phyloP scores from a whole-genome alignment of 2,797 vertebrate genomes.

The Gastrophryne carolinensis region DNA sequence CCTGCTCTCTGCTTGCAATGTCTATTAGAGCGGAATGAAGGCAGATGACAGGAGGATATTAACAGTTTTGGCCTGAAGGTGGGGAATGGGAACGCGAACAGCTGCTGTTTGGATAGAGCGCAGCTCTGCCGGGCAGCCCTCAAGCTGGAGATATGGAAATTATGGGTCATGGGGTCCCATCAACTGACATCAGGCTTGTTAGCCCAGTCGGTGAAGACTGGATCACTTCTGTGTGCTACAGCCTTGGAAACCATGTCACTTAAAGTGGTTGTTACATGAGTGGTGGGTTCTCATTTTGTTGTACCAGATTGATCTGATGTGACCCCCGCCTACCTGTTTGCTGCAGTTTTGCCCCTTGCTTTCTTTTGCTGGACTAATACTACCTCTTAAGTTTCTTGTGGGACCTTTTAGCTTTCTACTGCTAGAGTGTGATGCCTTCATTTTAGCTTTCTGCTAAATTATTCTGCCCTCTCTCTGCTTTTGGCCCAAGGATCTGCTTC shows the following conservation, averaged over 20 bases:
- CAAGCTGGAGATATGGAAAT: slow-evolving; percentile 36
- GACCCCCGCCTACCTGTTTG: no score
- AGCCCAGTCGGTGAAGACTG: background rate
- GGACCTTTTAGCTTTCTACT: no score
- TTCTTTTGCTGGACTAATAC: no score
- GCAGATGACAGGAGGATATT: slow-evolving; percentile 38
- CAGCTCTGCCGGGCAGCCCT: slow-evolving; percentile 1
- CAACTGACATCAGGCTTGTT: background rate
- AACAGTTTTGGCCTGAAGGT: slow-evolving; percentile 33
- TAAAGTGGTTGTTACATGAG: no score
- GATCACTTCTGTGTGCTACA: background rate
- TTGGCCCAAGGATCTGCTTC: no score
- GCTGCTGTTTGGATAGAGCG: slow-evolving; percentile 32
- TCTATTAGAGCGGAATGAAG: slow-evolving; percentile 35
- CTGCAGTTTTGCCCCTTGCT: no score
- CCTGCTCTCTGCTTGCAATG: background rate
- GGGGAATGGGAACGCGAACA: slow-evolving; percentile 28
- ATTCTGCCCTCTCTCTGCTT: no score
- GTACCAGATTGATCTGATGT: no score
- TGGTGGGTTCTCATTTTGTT: no score
- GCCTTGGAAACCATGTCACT: background rate
- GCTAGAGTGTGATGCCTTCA: no score
- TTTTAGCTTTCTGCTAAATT: no score
- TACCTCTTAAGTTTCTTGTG: no score
- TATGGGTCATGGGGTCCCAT: slow-evolving; percentile 8